Evolutionary conservation across 2,888 invertebrate genomes (phyloP), one percentile per base, ranked within the genome.

Genomic region (Drosophila hawaiiensis): DNA sequence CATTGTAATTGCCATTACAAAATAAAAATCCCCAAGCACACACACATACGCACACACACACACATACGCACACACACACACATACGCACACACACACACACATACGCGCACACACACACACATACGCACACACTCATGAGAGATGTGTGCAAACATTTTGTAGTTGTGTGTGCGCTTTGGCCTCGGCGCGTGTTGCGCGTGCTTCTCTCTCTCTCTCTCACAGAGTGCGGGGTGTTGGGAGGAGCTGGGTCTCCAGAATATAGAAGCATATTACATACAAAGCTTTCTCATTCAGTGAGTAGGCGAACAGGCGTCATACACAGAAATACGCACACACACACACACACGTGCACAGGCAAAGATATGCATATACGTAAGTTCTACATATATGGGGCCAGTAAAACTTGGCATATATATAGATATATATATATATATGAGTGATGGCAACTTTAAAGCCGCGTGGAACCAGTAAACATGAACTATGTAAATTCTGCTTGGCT

Each of bases 111-210:
- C n/a, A n/a, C n/a, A n/a, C n/a, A n/a, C n/a, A 19, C 29, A 35
- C 10, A 49, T 4, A 7, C 47, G 0, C 47, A 37, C 22, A 16
- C 53, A 72, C 58, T 9, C 49, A 33, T n/a, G 3, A 28, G 54
- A 62, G 47, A 76, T 65, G 50, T 78, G 76, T 71, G 80, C 77
- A 78, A 80, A 80, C 76, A 80, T 76, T 80, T 80, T 78, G 78
- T 76, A 37, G 81, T 12, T 9, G n/a, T 59, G 78, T 78, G 64
- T 76, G 47, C 58, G 47, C 58, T 41, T 43, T 71, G 76, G 58
- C 78, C 71, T 76, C 78, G 76, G 58, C 71, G 76, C 71, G 76
- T 80, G 70, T 77, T 69, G 65, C 75, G 64, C 66, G 68, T 56
- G 76, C 55, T 49, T 31, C 28, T 53, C 58, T 19, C 50, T n/a